Evolutionary conservation across 2,113 vertebrate genomes (phyloP).

Genomic region (Etia nguti): DNA sequence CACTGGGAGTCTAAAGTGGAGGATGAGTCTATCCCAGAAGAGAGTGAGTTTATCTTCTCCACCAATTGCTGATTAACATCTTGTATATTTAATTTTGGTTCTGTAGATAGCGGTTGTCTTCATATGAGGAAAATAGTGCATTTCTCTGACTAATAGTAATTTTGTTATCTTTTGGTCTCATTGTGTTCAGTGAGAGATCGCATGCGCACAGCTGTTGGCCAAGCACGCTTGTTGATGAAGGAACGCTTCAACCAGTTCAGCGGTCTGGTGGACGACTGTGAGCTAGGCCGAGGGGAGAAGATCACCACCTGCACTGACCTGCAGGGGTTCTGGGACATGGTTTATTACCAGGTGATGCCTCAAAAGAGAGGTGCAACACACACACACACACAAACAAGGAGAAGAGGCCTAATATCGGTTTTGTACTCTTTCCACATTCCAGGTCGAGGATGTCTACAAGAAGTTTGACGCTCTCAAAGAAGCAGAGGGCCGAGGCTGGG

Average conservation of each 20-base stretch:
- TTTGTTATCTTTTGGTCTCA: background rate
- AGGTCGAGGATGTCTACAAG: constrained; percentile 86
- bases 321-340: constrained; percentile 99
- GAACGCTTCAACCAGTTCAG: constrained; percentile 91
- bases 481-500: constrained; percentile 79
- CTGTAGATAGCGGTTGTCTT: background rate
- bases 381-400: background rate
- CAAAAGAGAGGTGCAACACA: no score
- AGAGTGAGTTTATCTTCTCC: constrained; percentile 73
- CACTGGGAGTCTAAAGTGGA: constrained; percentile 81
- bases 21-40: constrained; percentile 82
- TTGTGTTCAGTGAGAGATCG: constrained; percentile 78
- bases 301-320: constrained; percentile 86
- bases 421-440: background rate
- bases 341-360: constrained; percentile 69
- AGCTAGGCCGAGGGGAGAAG: constrained; percentile 83
- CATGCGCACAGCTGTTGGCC: constrained; percentile 83
- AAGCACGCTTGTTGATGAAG: constrained; percentile 86
- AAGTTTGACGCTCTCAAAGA: constrained; percentile 84
- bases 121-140: background rate
- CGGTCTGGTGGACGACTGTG: constrained; percentile 89
- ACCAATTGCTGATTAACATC: background rate
- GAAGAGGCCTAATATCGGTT: background rate
- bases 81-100: background rate
- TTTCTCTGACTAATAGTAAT: background rate